Base-by-base conservation (phyloP, 2,797 vertebrate species). In the Galaxias olidus region DNA sequence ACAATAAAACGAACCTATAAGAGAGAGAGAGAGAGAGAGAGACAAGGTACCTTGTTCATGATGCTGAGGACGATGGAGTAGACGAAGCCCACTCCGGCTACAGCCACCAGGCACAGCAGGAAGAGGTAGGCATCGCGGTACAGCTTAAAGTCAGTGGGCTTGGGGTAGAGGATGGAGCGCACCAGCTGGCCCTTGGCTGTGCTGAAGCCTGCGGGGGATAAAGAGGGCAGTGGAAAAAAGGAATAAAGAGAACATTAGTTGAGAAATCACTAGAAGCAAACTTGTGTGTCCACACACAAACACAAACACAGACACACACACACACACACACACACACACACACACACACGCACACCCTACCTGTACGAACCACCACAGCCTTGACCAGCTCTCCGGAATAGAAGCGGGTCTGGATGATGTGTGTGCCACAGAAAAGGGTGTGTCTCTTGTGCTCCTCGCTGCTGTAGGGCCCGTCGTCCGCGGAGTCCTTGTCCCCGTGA, bases 61-160 rank as follows among this genome's bases (percentile, higher is more conserved):
- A 98, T 69, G 80, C 94, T 98, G 79, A 95, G 89, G 78, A 96
- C 75, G 57, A 99, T 86, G 0, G 96, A 95, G 86, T 98, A 99
- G 69, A 99, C 65, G 68, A 99, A 99, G 11, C 97, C 98, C 54
- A 98, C 84, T 65, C 91, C 95, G 66, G 98, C 97, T 76, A 99
- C 94, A 1, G 89, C 94, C 61, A 98, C 97, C 57, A 99, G 90
- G 91, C 95, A 99, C 51, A 98, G 84, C 4, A 99, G 85, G 85
- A 99, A 99, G 89, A 97, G 86, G 87, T 95, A 98, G 83, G 97
- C 98, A 76, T 99, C 98, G 77, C 93, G 93, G 90, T 99, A 99
- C 84, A 99, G 93, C 80, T 99, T 98, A 80, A 99, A 98, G 85
- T 99, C 96, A 10, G 95, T 98, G 77, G 96, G 97, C 83, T 99